Base-by-base conservation (phyloP, 1,140 invertebrate species). In the Brachionus asplanchnoidis region DNA sequence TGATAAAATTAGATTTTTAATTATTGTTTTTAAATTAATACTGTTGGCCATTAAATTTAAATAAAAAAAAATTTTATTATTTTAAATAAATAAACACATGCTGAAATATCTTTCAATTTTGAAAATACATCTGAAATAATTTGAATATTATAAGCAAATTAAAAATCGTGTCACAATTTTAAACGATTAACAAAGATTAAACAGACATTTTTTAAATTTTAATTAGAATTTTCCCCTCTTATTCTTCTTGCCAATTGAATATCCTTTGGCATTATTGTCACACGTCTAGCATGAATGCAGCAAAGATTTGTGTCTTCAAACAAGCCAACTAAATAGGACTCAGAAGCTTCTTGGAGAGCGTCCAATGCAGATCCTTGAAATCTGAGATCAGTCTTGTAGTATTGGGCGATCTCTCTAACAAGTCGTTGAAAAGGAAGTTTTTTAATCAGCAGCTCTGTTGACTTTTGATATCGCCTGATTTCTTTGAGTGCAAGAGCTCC, bases 191-290 rank as follows among this genome's bases (percentile, higher is more conserved):
- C n/a, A n/a, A n/a, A n/a, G n/a, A n/a, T 5, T 36, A 36, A 36
- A 36, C 32, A 36, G 32, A 36, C 32, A 36, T 7, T 36, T 36
- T 7, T 36, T 7, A 36, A 36, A 7, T 36, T 36, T 36, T n/a
- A 36, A 36, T 7, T 7, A 60, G 53, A 46, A n/a, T 12, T 46
- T 85, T 89, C 88, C 40, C 88, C 88, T 44, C 88, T 86, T 79
- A 89, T 88, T 85, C 88, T 85, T 65, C 88, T 86, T 60, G 88
- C 88, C 79, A 89, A 85, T 86, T 97, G 95, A 87, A 97, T 97
- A 88, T 97, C 95, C 91, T 96, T 97, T 80, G 95, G 95, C 95
- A 97, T 97, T 88, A 97, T 96, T 11, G 95, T 97, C 44, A 97
- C 95, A 87, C 95, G 93, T 90, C 96, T 96, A 85, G 95, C 95